Percentiles rank a stretch among this genome's conserved stretches.
phyloP scores from a whole-genome alignment of 2,888 invertebrate genomes.

The Diarsia rubi region DNA sequence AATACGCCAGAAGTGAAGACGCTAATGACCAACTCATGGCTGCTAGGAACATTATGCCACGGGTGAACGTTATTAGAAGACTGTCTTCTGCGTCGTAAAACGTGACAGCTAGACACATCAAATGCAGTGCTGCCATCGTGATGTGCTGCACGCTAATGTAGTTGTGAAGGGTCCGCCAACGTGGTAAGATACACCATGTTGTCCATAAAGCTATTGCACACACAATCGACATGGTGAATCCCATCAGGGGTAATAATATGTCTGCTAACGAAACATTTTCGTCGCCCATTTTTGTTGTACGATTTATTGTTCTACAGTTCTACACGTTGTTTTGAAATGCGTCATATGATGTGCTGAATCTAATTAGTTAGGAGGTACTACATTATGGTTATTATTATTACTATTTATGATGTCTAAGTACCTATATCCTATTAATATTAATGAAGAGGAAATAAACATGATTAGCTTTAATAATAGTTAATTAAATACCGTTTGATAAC shows the following conservation, averaged over 20 bases:
- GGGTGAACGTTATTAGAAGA: not conserved
- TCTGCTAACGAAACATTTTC: no score
- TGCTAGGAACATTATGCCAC: slow-evolving; percentile 32
- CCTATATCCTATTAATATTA: slow-evolving; percentile 9
- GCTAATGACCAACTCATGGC: slow-evolving; percentile 60
- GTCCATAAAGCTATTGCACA: slow-evolving; percentile 52
- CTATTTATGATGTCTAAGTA: not conserved
- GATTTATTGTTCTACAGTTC: not conserved
- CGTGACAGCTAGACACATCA: slow-evolving; percentile 4
- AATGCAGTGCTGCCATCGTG: slow-evolving; percentile 58
- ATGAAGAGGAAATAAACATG: slow-evolving; percentile 18
- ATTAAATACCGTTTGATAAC: slow-evolving; percentile 31
- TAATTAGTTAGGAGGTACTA: not conserved
- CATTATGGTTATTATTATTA: slow-evolving; percentile 2
- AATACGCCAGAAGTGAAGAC: slow-evolving; percentile 59
- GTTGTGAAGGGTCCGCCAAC: slow-evolving; percentile 69
- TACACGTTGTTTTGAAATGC: not conserved
- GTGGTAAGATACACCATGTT: slow-evolving; percentile 65
- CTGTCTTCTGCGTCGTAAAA: not conserved
- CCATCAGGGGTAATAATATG: slow-evolving; percentile 8
- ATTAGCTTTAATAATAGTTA: slow-evolving; percentile 11
- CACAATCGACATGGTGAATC: slow-evolving; percentile 26
- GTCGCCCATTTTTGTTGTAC: slow-evolving; percentile 19
- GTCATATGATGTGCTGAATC: not conserved
- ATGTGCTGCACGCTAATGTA: slow-evolving; percentile 65